These are phyloP conservation scores for Polypedilum pembai DNA, from an alignment of 1,140 invertebrate species.

Conservation along the genomic window DNA sequence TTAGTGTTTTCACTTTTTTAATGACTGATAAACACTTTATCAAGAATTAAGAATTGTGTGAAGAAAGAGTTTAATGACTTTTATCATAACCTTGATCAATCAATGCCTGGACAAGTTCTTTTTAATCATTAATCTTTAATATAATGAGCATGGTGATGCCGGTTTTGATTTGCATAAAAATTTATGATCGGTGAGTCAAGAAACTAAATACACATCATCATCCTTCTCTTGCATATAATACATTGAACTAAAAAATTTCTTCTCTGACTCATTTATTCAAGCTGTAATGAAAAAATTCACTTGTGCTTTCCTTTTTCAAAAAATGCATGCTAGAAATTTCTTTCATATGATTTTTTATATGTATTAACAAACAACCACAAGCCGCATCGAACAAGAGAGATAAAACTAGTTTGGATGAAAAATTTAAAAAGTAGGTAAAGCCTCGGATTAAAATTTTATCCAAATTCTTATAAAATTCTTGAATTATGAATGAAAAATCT, in stretches of 20 bases:
- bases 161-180: no score
- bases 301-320: slow-evolving; percentile 17
- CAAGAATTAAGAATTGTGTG: not conserved
- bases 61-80: not conserved
- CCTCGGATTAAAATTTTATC: not conserved
- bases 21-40: not conserved
- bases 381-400: not conserved
- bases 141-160: not conserved
- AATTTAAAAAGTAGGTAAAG: not conserved
- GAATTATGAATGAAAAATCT: not conserved
- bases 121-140: not conserved
- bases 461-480: not conserved
- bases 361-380: not conserved
- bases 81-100: not conserved
- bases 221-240: not conserved
- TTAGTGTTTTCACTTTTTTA: not conserved
- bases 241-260: not conserved
- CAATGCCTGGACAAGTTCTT: not conserved
- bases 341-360: not conserved
- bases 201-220: not conserved
- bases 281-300: not conserved
- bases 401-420: not conserved
- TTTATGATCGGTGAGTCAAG: not conserved
- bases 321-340: slow-evolving; percentile 6
- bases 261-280: not conserved